Evolutionary conservation across 2,888 invertebrate species (phyloP).

Genomic region (Caenorhabditis virilis): DNA sequence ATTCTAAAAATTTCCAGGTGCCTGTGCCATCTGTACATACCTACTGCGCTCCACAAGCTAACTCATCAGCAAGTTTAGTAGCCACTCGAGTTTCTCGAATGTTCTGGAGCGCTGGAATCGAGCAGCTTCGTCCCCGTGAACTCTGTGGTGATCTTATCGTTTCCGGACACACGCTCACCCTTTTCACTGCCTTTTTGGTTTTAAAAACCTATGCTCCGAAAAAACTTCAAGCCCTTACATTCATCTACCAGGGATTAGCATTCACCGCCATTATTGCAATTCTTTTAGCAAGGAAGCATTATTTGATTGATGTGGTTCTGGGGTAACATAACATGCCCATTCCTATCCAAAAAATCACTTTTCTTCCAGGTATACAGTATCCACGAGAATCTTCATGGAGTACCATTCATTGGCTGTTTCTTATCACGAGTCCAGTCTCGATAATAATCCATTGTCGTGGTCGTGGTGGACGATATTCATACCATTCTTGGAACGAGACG

Average conservation of each 20-base stretch:
- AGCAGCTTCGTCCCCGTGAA: conserved; percentile 51
- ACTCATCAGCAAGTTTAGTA: conserved; percentile 38
- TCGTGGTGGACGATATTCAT: conserved; percentile 54
- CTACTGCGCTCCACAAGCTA: conserved; percentile 64
- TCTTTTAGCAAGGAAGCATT: conserved; percentile 64
- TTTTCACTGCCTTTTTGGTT: conserved; percentile 57
- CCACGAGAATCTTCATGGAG: conserved; percentile 62
- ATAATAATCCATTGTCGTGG: conserved; percentile 55
- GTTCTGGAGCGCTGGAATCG: conserved; percentile 67
- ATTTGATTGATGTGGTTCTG: conserved; percentile 62
- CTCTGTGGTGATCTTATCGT: conserved; percentile 68
- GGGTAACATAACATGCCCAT: conserved; percentile 42
- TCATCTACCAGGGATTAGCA: conserved; percentile 55
- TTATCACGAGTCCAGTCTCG: conserved; percentile 57
- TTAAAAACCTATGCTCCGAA: conserved; percentile 60
- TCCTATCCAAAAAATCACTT: background rate
- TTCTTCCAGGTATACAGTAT: conserved; percentile 49
- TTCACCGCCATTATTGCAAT: conserved; percentile 57
- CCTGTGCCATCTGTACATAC: conserved; percentile 65
- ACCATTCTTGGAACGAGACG: conserved; percentile 55
- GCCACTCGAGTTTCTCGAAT: conserved; percentile 52
- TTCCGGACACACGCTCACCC: conserved; percentile 64
- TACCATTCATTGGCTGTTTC: conserved; percentile 58
- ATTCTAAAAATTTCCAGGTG: conserved; percentile 43
- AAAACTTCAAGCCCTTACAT: conserved; percentile 45